Conservation (phyloP, 1,140 invertebrate species). For the Bombus ignitus region DNA sequence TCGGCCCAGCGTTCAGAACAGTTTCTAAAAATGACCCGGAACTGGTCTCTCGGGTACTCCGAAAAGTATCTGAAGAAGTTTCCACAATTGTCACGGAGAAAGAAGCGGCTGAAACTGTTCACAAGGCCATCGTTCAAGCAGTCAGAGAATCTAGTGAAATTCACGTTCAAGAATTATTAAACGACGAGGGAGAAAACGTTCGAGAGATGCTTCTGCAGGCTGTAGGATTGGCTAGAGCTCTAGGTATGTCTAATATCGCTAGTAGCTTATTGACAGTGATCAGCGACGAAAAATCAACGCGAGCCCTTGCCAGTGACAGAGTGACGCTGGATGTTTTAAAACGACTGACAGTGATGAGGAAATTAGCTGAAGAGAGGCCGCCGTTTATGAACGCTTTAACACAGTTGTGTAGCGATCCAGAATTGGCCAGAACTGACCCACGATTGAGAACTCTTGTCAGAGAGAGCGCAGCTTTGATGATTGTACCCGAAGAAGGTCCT, state of each 20-base stretch:
- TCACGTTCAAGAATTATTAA: constrained; percentile 83
- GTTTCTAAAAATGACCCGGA: constrained; percentile 84
- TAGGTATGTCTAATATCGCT: constrained; percentile 87
- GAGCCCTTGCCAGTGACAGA: constrained; percentile 84
- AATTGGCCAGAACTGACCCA: constrained; percentile 86
- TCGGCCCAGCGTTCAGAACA: constrained; percentile 85
- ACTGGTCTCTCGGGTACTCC: constrained; percentile 83
- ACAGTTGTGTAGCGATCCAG: constrained; percentile 86
- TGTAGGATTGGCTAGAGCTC: constrained; percentile 87
- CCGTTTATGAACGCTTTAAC: constrained; percentile 84
- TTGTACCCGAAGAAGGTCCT: constrained; percentile 85
- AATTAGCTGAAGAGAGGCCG: constrained; percentile 87
- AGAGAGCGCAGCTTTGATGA: constrained; percentile 88
- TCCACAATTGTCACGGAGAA: constrained; percentile 84
- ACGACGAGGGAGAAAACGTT: constrained; percentile 82
- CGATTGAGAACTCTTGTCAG: constrained; percentile 87
- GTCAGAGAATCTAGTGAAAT: constrained; percentile 85
- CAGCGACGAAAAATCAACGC: constrained; percentile 84
- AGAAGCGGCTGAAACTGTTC: constrained; percentile 85
- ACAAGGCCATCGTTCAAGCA: constrained; percentile 85
- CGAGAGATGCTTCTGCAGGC: constrained; percentile 86
- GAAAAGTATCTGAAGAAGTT: constrained; percentile 84
- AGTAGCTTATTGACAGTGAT: constrained; percentile 84
- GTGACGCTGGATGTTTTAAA: constrained; percentile 87
- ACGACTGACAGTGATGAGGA: constrained; percentile 88